A percentile compares a stretch with the other conserved stretches of the same genome.
These are phyloP conservation scores for Electrona antarctica DNA, from an alignment of 2,113 vertebrate genomes.

Conservation along the genomic window DNA sequence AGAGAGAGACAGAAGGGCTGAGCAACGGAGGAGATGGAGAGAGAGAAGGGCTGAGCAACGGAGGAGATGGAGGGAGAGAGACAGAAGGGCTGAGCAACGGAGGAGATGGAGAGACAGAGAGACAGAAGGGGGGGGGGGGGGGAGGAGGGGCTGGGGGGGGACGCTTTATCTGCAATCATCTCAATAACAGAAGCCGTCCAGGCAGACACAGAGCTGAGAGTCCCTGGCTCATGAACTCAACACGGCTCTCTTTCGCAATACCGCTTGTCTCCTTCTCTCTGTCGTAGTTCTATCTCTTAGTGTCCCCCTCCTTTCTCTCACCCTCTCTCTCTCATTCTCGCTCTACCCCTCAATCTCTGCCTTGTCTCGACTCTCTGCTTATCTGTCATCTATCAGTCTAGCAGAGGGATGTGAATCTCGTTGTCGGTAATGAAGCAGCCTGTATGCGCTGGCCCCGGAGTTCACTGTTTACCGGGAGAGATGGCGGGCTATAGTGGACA, in stretches of 20 bases:
- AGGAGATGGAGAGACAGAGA: not conserved
- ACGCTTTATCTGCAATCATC: constrained; percentile 42
- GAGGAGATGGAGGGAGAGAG: constrained; percentile 1
- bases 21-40: constrained; percentile 2
- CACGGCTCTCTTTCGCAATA: not conserved
- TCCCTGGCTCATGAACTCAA: constrained; percentile 3
- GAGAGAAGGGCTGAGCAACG: constrained; percentile 10
- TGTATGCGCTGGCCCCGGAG: no score
- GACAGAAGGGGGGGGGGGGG: not conserved
- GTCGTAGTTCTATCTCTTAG: no score
- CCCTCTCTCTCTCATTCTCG: not conserved
- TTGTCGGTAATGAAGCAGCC: no score
- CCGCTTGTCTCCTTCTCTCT: not conserved
- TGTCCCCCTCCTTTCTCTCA: not conserved
- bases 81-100: constrained; percentile 14
- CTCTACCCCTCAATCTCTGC: no score
- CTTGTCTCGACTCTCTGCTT: no score
- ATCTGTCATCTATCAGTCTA: no score
- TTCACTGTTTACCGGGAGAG: no score
- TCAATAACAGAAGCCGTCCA: constrained; percentile 40
- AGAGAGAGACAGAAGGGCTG: constrained; percentile 6
- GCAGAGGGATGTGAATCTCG: no score
- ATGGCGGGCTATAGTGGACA: no score
- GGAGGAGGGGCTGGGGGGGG: constrained; percentile 18
- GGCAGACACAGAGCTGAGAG: constrained; percentile 18